Evolutionary conservation across 1,140 invertebrate species (phyloP), one percentile per base, ranked within the genome.

Genomic region (Trissolcus basalis): DNA sequence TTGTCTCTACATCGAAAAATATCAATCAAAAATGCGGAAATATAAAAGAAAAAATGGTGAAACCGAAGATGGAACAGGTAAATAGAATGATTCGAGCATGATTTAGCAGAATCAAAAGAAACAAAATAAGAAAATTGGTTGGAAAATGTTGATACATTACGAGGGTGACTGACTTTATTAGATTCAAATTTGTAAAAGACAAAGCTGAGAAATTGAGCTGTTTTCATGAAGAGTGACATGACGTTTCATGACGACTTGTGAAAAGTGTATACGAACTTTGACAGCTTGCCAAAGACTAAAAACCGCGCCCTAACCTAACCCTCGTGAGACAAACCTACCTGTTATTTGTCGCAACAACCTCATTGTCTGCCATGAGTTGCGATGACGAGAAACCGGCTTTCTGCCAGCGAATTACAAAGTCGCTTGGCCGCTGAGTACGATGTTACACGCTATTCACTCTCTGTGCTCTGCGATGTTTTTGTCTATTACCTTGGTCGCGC

Each of bases 331-430:
- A 39, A 39, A n/a, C 67, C 56, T 68, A 84, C 82, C 82, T 81
- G 59, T n/a, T n/a, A n/a, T 78, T 80, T 10, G 82, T 60, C 45
- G 67, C 51, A 32, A 83, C 67, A 64, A 83, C 49, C 68, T 84
- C 84, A 83, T 85, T 69, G 54, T 83, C 78, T 77, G 84, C 84
- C 83, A 85, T 85, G 58, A 64, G 76, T 67, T 5, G 54, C 9
- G n/a, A 3, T 9, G 9, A 11, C n/a, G 36, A 11, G 36, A 9
- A n/a, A n/a, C 9, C 36, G 9, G 36, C 36, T 39, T n/a, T 39
- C 9, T 8, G 9, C n/a, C 36, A n/a, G 2, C 9, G 3, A 39
- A 39, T 9, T 39, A 39, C 36, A 1, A 11, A 9, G 36, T 39
- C 36, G n/a, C 1, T 9, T 1, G 9, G 9, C 9, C n/a, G 36